These are phyloP conservation scores for Hypomesus transpacificus DNA, from an alignment of 2,113 vertebrate species.

Conservation along the genomic window DNA sequence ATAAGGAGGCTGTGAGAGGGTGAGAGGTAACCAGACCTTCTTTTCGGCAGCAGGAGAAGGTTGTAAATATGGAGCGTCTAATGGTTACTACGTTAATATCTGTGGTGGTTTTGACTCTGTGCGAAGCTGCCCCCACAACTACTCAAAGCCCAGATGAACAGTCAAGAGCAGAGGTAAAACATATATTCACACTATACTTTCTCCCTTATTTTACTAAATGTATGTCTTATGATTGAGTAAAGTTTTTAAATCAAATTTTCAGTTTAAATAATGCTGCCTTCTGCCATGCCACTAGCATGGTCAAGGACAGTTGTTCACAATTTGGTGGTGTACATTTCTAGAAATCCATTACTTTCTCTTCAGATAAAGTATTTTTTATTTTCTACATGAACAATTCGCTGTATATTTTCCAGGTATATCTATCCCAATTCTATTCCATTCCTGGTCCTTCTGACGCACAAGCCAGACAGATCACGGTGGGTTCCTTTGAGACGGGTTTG, in stretches of 20 bases:
- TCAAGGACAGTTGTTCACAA: no score
- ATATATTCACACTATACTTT: neutral
- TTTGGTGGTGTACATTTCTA: no score
- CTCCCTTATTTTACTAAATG: neutral
- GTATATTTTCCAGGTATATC: conserved; percentile 29
- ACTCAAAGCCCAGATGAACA: conserved; percentile 7
- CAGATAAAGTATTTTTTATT: no score
- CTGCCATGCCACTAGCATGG: neutral
- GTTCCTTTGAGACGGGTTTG: conserved; percentile 39
- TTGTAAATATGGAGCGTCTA: conserved; percentile 11
- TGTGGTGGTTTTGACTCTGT: conserved; percentile 4
- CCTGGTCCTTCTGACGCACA: neutral
- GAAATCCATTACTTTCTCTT: no score
- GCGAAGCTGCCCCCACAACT: conserved; percentile 24
- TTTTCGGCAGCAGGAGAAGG: conserved; percentile 18
- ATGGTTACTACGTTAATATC: conserved; percentile 4
- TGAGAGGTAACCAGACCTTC: neutral
- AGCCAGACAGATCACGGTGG: conserved; percentile 1
- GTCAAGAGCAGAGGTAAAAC: conserved; percentile 36
- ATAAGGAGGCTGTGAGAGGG: neutral
- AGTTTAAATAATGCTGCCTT: no score
- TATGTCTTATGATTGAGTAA: neutral
- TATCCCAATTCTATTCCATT: conserved; percentile 33
- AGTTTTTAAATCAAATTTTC: neutral
- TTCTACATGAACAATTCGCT: neutral